These are phyloP conservation scores for Apis florea DNA, from an alignment of 1,140 invertebrate genomes.

Conservation along the genomic window DNA sequence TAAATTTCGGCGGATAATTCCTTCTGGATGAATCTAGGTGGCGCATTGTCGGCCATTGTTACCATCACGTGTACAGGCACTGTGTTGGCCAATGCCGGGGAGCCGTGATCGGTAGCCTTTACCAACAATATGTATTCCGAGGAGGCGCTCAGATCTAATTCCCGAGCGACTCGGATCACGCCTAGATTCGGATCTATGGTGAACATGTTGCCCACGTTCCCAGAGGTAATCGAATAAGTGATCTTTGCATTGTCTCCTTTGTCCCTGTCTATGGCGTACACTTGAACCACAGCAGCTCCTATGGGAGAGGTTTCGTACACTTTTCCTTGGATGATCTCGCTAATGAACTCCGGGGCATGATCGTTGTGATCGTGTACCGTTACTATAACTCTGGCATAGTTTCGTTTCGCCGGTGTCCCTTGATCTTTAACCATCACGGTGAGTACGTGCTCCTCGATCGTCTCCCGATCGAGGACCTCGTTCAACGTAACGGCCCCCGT, in stretches of 20 bases:
- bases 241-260: conserved; percentile 90
- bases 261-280: conserved; percentile 90
- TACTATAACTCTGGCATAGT: conserved; percentile 91
- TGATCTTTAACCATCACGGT: conserved; percentile 95
- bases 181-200: conserved; percentile 89
- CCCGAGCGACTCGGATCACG: conserved; percentile 87
- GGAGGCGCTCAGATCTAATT: conserved; percentile 86
- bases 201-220: conserved; percentile 93
- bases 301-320: conserved; percentile 88
- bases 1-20: conserved; percentile 89
- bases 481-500: conserved; percentile 87
- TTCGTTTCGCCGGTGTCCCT: conserved; percentile 91
- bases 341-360: conserved; percentile 91
- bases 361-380: conserved; percentile 94
- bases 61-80: conserved; percentile 92
- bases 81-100: conserved; percentile 86
- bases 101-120: conserved; percentile 90
- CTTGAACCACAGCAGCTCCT: conserved; percentile 86
- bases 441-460: conserved; percentile 89
- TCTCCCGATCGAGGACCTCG: conserved; percentile 89
- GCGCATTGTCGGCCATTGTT: conserved; percentile 93
- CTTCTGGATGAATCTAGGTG: conserved; percentile 87
- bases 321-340: conserved; percentile 87
- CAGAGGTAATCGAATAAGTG: conserved; percentile 89
- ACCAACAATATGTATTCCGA: conserved; percentile 91